phyloP scores from a whole-genome alignment of 2,888 invertebrate genomes.

The Chirona hameri region DNA sequence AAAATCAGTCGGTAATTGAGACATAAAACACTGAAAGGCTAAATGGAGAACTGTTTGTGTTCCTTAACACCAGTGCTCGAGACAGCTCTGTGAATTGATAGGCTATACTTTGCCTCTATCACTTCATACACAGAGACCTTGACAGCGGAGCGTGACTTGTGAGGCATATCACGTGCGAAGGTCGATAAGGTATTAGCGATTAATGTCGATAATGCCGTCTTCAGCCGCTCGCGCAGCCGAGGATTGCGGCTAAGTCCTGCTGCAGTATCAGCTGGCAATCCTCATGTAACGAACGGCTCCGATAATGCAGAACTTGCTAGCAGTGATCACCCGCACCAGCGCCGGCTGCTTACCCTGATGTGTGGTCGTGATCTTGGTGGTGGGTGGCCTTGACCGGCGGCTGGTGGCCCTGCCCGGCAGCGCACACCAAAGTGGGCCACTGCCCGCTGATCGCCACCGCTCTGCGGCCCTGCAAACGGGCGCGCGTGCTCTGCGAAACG shows the following conservation, averaged over 20 bases:
- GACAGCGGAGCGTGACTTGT: no score
- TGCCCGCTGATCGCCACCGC: conserved; percentile 5
- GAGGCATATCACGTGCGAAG: no score
- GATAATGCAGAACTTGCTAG: no score
- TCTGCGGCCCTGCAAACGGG: neutral
- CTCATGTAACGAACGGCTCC: no score
- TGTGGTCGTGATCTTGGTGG: neutral
- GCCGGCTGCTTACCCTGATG: neutral
- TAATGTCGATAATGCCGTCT: neutral
- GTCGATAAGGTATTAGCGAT: neutral
- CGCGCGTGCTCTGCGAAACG: neutral
- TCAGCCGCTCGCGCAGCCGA: neutral
- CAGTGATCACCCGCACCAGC: neutral
- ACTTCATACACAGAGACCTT: no score
- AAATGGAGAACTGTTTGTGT: no score
- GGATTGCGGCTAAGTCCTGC: neutral
- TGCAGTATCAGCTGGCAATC: neutral
- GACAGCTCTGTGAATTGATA: no score
- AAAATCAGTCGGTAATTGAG: no score
- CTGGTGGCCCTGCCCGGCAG: neutral
- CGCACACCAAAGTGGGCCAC: conserved; percentile 29
- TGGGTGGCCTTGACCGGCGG: neutral
- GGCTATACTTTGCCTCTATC: no score
- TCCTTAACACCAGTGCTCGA: no score
- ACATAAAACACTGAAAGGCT: no score